phyloP scores from a whole-genome alignment of 2,888 invertebrate genomes.

The Cephus spinipes region DNA sequence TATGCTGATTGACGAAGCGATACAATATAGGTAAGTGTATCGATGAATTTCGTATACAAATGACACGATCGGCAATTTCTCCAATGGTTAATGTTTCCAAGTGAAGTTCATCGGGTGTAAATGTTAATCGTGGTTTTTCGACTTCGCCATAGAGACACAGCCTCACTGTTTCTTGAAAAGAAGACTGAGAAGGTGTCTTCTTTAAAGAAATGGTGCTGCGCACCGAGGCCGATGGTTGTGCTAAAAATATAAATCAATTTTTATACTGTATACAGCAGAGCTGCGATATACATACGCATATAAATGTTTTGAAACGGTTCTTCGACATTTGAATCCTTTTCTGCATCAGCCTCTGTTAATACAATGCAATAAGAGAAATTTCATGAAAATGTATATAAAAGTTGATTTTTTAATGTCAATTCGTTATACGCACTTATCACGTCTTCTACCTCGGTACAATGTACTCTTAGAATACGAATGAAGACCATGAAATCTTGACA shows the following conservation, averaged over 20 bases:
- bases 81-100: constrained; percentile 67
- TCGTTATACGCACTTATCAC: constrained; percentile 28
- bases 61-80: constrained; percentile 59
- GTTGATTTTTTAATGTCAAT: not conserved
- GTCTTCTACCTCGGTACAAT: constrained; percentile 38
- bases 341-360: constrained; percentile 23
- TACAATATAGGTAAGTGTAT: constrained; percentile 63
- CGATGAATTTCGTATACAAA: constrained; percentile 68
- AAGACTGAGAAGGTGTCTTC: not conserved
- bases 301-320: constrained; percentile 21
- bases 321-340: not conserved
- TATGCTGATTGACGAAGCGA: constrained; percentile 63
- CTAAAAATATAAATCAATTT: not conserved
- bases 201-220: not conserved
- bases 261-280: not conserved
- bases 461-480: constrained; percentile 42
- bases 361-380: not conserved
- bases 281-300: constrained; percentile 22
- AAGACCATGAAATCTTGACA: constrained; percentile 41
- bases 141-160: constrained; percentile 72
- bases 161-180: constrained; percentile 64
- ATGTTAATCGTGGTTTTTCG: constrained; percentile 67
- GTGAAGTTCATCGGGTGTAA: constrained; percentile 68
- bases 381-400: not conserved
- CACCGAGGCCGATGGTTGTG: not conserved